phyloP scores from a whole-genome alignment of 2,797 vertebrate genomes.

The Emys orbicularis region DNA sequence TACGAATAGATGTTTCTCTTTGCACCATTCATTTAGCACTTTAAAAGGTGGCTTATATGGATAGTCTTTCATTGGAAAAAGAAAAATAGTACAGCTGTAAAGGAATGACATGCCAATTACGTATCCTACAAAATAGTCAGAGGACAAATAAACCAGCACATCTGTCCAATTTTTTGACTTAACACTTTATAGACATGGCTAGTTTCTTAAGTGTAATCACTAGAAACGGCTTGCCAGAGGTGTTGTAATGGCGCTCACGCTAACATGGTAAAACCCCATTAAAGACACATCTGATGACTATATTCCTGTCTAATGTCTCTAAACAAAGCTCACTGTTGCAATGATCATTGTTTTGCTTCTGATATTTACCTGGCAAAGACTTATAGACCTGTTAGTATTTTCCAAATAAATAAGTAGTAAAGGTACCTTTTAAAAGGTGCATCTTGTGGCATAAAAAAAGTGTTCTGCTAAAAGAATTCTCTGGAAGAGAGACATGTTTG shows the following conservation, averaged over 20 bases:
- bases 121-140: not conserved
- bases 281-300: not conserved
- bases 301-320: not conserved
- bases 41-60: not conserved
- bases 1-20: not conserved
- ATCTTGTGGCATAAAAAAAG: not conserved
- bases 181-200: not conserved
- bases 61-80: not conserved
- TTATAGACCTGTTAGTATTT: not conserved
- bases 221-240: not conserved
- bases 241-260: not conserved
- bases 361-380: not conserved
- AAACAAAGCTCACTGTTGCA: not conserved
- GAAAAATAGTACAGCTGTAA: not conserved
- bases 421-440: not conserved
- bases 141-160: not conserved
- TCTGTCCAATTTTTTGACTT: not conserved
- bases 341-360: not conserved
- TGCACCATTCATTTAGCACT: not conserved
- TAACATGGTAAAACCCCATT: not conserved
- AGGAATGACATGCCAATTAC: not conserved
- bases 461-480: not conserved
- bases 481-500: not conserved
- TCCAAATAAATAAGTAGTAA: not conserved
- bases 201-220: not conserved